Base-by-base conservation (phyloP, 30 jellyfish, hydroid and myxozoan species). In the Cassiopea xamachana region DNA sequence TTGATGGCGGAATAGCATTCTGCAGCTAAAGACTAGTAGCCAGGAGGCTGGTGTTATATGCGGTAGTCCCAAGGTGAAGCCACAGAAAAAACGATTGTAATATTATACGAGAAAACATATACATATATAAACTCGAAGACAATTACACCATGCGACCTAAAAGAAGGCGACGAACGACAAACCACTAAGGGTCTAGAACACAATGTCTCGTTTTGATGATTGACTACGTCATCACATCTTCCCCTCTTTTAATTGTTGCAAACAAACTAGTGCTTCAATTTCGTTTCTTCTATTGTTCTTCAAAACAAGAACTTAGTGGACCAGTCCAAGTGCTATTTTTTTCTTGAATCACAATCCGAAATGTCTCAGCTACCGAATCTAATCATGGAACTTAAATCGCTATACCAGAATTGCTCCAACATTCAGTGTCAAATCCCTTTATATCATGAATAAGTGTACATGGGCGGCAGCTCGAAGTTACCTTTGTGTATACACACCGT, bases 401-500 rank as follows among this genome's bases (percentile, higher is more conserved):
- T 64, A 64, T 64, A 64, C 74, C 74, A 64, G 1, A 64, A 64
- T 64, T 64, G 74, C 74, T 64, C 74, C 74, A 64, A 64, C 0
- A 64, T 0, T 64, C 74, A 64, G 74, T 64, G 43, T 64, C 74
- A 64, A 64, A 64, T 64, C 74, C 74, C 74, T 64, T 64, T 14
- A 64, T 2, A 64, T 64, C 74, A 64, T 64, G 74, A 9, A 64
- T 64, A 64, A 64, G 15, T 1, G 0, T 64, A 14, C 74, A 64
- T 64, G 15, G 19, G 74, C 74, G n/a, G 74, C 74, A 62, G 14
- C 74, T 62, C 74, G 74, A 62, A 62, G 74, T 62, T 17, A 62
- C 74, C 74, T 62, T 62, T 62, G 74, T 62, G 74, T 62, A 62
- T 14, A 62, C 74, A 62, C 74, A 62, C 74, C 74, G 74, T 62